Evolutionary conservation across 2,888 invertebrate species (phyloP), one percentile per base, ranked within the genome.

Genomic region (Drosophila paramelanica): DNA sequence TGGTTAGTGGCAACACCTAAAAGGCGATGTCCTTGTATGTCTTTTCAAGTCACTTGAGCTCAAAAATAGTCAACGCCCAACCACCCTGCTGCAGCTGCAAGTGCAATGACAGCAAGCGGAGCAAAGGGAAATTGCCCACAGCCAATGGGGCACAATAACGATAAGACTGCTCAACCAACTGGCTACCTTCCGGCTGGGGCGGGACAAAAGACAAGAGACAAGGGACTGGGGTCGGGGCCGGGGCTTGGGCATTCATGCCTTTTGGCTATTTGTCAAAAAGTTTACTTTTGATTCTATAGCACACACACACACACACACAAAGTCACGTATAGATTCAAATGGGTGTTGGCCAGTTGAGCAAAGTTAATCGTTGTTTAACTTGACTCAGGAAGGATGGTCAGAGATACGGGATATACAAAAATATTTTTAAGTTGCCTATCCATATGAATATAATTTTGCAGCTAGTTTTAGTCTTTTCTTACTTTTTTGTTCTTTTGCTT

Each of bases 211-310:
- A 45, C 62, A 57, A n/a, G 55, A 17, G 27, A 45, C 39, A 57
- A 27, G 62, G 25, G 27, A 45, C 43, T 55, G 38, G 52, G 50
- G 51, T 52, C 52, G 56, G 59, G 70, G 57, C 69, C 67, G 52
- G 53, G 8, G 52, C 43, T 42, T 42, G 61, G 61, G 55, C 72
- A 67, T 77, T 85, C 73, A 85, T 68, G 74, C 65, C 82, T 82
- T 85, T 88, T 85, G 79, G 77, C 79, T 77, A 85, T 88, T 83
- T 83, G 88, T 85, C 82, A 83, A 88, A 81, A 77, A 88, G 66
- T 69, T 81, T 71, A 61, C 58, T 47, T 65, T 62, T 71, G 17
- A 62, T 59, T 39, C 65, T 25, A 13, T 33, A 31, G 11, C 47
- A 50, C 13, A 55, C n/a, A 43, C 31, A 56, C 33, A 52, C 33